Base-by-base conservation (phyloP, 1,140 invertebrate species). In the Venturia canescens region DNA sequence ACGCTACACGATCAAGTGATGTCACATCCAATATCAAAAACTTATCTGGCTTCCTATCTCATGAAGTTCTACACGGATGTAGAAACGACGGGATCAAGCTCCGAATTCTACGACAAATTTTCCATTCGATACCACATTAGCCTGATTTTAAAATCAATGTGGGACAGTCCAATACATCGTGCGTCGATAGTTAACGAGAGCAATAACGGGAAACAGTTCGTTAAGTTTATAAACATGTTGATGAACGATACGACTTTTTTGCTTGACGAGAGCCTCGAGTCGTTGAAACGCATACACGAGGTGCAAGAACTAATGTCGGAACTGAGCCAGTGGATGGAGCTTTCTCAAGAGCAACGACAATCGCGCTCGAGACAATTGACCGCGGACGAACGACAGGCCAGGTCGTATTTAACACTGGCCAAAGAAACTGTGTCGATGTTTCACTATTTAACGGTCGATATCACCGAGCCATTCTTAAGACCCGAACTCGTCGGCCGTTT, bases 1-100 rank as follows among this genome's bases (percentile, higher is more conserved):
- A 89, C 89, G 16, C 88, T 96, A 4, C 93, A 95, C 80, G 90
- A 93, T 34, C 92, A 94, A 84, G 93, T 98, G 34, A 95, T 99
- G 94, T 94, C 95, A 60, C 97, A 99, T 91, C 95, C 96, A 50
- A 94, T 99, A 84, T 97, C 98, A 2, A 94, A 96, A 83, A 94
- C 95, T 15, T 92, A 95, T 80, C 91, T 99, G 50, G 96, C 98
- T 0, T 96, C 97, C 74, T 95, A 96, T 21, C 93, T 99, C 0
- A 99, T 99, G 97, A 98, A 98, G 91, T 99, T 99, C 92, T 99
- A 99, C 91, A 98, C 98, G 85, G 98, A 99, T 88, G 98, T 99
- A 50, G 99, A 99, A 92, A 97, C 97, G 3, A 99, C 98, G 15
- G 98, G 98, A 26, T 97, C 98, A 72, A 98, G 96, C 89, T 98